Percentiles rank a stretch among this genome's conserved stretches.
These are phyloP conservation scores for Trichogramma pretiosum DNA, from an alignment of 1,140 invertebrate genomes.

Conservation along the genomic window DNA sequence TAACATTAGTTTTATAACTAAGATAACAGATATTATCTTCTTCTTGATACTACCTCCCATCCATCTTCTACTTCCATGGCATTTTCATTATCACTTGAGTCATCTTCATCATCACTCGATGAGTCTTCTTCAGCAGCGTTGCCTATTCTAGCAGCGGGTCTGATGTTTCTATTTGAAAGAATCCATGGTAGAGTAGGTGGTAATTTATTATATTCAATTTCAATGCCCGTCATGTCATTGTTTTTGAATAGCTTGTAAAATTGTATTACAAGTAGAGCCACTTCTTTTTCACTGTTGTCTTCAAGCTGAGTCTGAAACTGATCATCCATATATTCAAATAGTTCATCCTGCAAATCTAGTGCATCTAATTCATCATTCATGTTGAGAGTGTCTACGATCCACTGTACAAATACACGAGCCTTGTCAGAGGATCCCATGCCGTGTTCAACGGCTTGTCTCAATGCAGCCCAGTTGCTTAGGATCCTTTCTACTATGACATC, in stretches of 20 bases:
- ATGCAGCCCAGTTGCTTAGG: constrained; percentile 36
- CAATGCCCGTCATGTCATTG: constrained; percentile 17
- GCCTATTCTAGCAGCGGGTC: background rate
- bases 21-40: too few relatives aligned
- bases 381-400: constrained; percentile 25
- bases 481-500: constrained; percentile 26
- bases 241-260: constrained; percentile 25
- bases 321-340: constrained; percentile 32
- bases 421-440: constrained; percentile 26
- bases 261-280: constrained; percentile 27
- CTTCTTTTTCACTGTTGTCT: constrained; percentile 28
- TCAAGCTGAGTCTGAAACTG: constrained; percentile 29
- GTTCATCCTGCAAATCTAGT: constrained; percentile 15
- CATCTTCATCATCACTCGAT: constrained; percentile 7
- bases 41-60: too few relatives aligned
- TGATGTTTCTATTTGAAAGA: background rate
- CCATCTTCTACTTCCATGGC: too few relatives aligned
- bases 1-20: too few relatives aligned
- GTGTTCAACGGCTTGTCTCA: constrained; percentile 32
- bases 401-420: constrained; percentile 26
- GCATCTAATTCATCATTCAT: constrained; percentile 24
- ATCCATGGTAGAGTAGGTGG: constrained; percentile 28
- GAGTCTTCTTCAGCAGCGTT: background rate
- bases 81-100: constrained; percentile 13
- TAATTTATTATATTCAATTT: constrained; percentile 26